Conservation (phyloP, 1,140 invertebrate species). For the Homalodisca vitripennis region DNA sequence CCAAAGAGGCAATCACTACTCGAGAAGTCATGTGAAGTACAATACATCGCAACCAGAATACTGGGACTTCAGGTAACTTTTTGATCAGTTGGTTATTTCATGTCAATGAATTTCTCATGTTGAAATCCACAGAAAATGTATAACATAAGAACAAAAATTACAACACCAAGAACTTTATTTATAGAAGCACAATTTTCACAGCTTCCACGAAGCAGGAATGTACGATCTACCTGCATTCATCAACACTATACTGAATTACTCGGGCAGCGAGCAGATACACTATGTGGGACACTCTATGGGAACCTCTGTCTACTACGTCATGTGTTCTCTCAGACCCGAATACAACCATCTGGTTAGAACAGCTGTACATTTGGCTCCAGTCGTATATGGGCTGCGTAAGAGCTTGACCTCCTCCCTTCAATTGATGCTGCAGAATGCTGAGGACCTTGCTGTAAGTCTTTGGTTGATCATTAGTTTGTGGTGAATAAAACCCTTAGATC, state of each 20-base stretch:
- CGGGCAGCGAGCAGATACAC: constrained; percentile 57
- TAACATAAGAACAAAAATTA: background rate
- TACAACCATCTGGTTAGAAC: constrained; percentile 40
- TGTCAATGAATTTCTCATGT: background rate
- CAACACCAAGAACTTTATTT: background rate
- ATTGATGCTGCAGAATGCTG: background rate
- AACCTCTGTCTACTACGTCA: constrained; percentile 56
- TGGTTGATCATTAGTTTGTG: too few relatives aligned
- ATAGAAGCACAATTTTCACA: constrained; percentile 40
- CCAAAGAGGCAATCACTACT: constrained; percentile 63
- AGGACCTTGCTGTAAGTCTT: background rate
- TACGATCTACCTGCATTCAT: constrained; percentile 76
- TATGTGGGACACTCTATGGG: constrained; percentile 72
- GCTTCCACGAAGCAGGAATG: constrained; percentile 75
- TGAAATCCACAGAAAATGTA: background rate
- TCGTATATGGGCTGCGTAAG: background rate
- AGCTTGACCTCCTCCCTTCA: background rate
- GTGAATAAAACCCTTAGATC: too few relatives aligned
- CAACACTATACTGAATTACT: constrained; percentile 63
- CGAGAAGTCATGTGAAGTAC: constrained; percentile 47
- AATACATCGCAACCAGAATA: constrained; percentile 45
- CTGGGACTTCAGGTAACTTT: constrained; percentile 54
- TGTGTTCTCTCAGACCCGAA: constrained; percentile 52
- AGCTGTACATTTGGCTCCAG: constrained; percentile 15
- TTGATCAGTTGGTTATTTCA: background rate